Base-by-base conservation (phyloP, 2,113 vertebrate species). In the Oreotrochilus melanogaster region DNA sequence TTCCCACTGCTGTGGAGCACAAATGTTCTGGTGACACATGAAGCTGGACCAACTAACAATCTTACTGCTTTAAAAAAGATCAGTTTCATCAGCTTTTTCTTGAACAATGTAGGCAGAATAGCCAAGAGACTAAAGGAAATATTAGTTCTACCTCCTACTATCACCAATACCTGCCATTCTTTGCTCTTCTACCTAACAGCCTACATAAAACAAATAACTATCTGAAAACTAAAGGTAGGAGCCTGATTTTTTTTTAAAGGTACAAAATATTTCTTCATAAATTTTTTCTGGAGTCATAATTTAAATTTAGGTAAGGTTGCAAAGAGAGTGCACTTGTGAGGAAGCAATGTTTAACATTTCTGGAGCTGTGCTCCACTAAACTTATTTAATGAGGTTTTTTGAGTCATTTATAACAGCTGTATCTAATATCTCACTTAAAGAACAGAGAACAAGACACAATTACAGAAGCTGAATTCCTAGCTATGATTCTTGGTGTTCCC, bases 21-120 rank as follows among this genome's bases (percentile, higher is more conserved):
- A 1, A 4, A 1, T 5, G 19, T 15, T 51, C 39, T 84, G 27
- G 2, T 4, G 21, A 14, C 28, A 8, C 1, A 1, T n/a, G 15
- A 82, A 14, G 5, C 0, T 61, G 15, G 35, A 70, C 14, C 35
- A 50, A 22, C 33, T 65, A 73, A 50, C 17, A 51, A 37, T 43
- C 35, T 78, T 78, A 28, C 17, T 65, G 56, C 45, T 48, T 72
- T 48, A 43, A 62, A 19, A 64, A 39, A 13, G 23, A 67, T 31
- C 45, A 18, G 12, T 24, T 72, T 25, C 21, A 50, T 31, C 31
- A 60, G 43, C 22, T 73, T 90, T 37, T 81, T 37, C 18, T 57
- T 37, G 4, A 7, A 10, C 9, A 28, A 74, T 12, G 12, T 21
- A 50, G 42, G 50, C 28, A 92, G 43, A 31, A 25, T 57, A 45